Evolutionary conservation across 1,140 invertebrate species (phyloP).

Genomic region (Leptestheria dahalacensis): DNA sequence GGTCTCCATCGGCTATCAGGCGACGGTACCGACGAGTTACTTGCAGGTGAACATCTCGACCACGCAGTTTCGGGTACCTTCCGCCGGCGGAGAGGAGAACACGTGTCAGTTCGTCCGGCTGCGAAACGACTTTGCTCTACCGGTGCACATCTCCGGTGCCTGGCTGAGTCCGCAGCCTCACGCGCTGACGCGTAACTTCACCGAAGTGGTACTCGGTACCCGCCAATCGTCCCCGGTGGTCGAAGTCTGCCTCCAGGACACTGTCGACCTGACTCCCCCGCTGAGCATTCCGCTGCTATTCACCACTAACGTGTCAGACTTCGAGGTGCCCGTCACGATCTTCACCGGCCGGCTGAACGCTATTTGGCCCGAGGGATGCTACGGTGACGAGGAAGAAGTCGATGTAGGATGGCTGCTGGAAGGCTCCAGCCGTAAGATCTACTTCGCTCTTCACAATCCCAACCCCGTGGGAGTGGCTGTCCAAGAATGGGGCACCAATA

Average conservation of each 20-base stretch:
- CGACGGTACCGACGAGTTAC: slow-evolving; percentile 8
- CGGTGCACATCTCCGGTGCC: neutral
- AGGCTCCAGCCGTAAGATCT: slow-evolving; percentile 1
- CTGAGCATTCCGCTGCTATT: neutral
- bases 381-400: neutral
- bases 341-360: neutral
- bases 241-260: neutral
- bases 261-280: neutral
- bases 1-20: slow-evolving; percentile 23
- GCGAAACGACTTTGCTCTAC: slow-evolving; percentile 8
- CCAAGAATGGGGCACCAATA: slow-evolving; percentile 2
- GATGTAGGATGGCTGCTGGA: slow-evolving; percentile 3
- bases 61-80: slow-evolving; percentile 1
- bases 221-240: neutral
- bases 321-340: slow-evolving; percentile 3
- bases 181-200: slow-evolving; percentile 1
- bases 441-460: slow-evolving; percentile 6
- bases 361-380: neutral
- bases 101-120: neutral
- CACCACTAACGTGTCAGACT: slow-evolving; percentile 4
- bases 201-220: neutral
- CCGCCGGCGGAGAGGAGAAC: neutral
- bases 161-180: neutral
- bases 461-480: slow-evolving; percentile 6
- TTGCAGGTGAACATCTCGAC: slow-evolving; percentile 7